Conservation (phyloP, 2,888 invertebrate species). For the Dicycla oo region DNA sequence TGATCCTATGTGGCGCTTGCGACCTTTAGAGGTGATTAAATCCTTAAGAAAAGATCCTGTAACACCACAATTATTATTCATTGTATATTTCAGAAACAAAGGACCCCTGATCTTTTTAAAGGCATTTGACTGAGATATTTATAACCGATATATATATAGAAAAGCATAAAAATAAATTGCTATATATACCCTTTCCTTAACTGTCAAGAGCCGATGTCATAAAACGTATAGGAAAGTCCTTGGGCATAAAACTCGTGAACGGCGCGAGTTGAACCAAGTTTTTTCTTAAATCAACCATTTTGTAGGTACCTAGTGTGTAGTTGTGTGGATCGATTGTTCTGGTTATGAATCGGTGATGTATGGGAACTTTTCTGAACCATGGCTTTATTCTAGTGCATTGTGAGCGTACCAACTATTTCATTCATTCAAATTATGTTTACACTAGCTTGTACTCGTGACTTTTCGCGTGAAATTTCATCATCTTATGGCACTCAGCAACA, state of each 20-base stretch:
- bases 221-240: constrained; percentile 58
- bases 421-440: background rate
- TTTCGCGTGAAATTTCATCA: background rate
- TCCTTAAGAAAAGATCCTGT: rapidly evolving
- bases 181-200: constrained; percentile 52
- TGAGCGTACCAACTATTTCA: background rate
- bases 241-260: constrained; percentile 60
- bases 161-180: constrained; percentile 63
- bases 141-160: constrained; percentile 60
- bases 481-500: background rate
- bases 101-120: constrained; percentile 37
- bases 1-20: background rate
- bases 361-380: constrained; percentile 13
- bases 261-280: constrained; percentile 46
- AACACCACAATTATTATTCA: background rate
- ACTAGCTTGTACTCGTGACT: background rate
- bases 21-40: background rate
- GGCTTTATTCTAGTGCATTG: background rate
- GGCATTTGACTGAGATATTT: constrained; percentile 46
- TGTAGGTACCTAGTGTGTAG: constrained; percentile 29
- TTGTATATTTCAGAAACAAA: constrained; percentile 25
- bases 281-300: constrained; percentile 61
- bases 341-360: constrained; percentile 26
- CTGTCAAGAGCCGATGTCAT: constrained; percentile 53
- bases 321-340: constrained; percentile 41